These are phyloP conservation scores for Colletes gigas DNA, from an alignment of 1,140 invertebrate species.

Conservation along the genomic window DNA sequence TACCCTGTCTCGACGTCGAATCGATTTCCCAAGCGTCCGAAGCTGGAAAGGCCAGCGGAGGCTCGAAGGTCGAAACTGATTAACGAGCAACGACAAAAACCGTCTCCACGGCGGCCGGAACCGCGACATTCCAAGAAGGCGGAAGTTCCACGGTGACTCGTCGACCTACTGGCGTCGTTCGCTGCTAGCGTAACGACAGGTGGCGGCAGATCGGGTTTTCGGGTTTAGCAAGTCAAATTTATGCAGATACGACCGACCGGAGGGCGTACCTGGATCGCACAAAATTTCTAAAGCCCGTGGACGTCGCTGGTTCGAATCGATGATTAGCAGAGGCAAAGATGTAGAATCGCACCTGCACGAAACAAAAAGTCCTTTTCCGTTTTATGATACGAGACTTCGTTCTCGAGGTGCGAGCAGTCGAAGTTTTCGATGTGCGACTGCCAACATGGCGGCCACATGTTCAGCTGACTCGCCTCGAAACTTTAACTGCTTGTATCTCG, in stretches of 20 bases:
- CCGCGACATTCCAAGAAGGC: constrained; percentile 27
- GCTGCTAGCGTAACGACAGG: constrained; percentile 52
- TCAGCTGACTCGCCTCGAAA: no score
- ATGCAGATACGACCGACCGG: constrained; percentile 67
- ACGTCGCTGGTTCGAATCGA: background rate
- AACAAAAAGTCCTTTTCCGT: no score
- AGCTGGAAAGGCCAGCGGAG: background rate
- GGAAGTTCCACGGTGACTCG: constrained; percentile 19
- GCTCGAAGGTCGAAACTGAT: constrained; percentile 35
- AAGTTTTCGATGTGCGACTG: no score
- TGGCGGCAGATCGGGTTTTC: constrained; percentile 56
- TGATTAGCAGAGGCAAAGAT: no score
- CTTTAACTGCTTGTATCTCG: no score
- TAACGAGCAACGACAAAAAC: constrained; percentile 29
- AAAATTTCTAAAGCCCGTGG: constrained; percentile 41
- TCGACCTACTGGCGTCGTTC: constrained; percentile 37
- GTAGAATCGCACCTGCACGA: no score
- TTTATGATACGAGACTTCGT: no score
- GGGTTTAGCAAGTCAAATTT: constrained; percentile 79
- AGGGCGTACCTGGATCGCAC: constrained; percentile 35
- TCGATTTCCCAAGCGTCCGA: background rate
- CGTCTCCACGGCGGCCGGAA: background rate
- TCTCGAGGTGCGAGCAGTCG: no score
- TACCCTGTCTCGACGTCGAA: background rate
- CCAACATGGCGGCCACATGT: no score